phyloP scores from a whole-genome alignment of 2,797 vertebrate genomes.

The Prionace glauca region DNA sequence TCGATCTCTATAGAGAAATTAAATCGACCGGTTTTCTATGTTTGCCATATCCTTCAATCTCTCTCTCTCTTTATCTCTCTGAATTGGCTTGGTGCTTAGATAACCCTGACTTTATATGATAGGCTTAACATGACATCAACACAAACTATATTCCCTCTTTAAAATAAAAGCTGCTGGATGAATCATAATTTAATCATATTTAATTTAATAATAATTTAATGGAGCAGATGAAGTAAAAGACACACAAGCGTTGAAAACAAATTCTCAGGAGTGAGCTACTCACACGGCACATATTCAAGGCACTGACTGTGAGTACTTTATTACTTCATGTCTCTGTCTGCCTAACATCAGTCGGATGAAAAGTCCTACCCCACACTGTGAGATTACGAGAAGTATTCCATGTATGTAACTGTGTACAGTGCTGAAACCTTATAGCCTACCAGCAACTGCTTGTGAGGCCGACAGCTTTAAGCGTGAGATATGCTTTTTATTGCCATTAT shows the following conservation, averaged over 20 bases:
- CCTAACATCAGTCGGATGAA: conserved; percentile 23
- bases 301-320: conserved; percentile 1
- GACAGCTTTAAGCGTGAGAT: neutral
- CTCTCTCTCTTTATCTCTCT: neutral
- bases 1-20: neutral
- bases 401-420: neutral
- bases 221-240: neutral
- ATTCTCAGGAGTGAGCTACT: conserved; percentile 25
- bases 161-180: neutral
- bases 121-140: neutral
- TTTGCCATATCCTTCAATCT: neutral
- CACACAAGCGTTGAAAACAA: neutral
- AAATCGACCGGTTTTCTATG: neutral
- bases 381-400: conserved; percentile 27
- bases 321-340: neutral
- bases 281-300: conserved; percentile 15
- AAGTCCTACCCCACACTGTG: conserved; percentile 31
- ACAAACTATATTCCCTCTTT: neutral
- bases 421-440: conserved; percentile 8
- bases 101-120: neutral
- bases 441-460: neutral
- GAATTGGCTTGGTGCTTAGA: neutral
- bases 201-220: too few relatives aligned
- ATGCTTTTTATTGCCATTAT: neutral
- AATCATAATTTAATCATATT: neutral